These are phyloP conservation scores for Leistus spinibarbis DNA, from an alignment of 2,888 invertebrate genomes.

Conservation along the genomic window DNA sequence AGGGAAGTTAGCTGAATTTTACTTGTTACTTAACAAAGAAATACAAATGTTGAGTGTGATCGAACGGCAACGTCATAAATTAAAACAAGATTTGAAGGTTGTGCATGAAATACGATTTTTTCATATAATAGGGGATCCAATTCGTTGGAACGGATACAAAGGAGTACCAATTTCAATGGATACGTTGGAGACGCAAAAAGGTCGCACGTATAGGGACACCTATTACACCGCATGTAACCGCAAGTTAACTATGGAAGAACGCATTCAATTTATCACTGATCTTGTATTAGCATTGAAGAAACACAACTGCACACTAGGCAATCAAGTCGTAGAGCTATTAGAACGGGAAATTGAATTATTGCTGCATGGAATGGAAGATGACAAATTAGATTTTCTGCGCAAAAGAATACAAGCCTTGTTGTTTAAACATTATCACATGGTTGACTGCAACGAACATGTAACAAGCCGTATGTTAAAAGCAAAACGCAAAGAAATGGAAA, in stretches of 20 bases:
- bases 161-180: constrained; percentile 74
- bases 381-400: constrained; percentile 68
- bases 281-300: constrained; percentile 71
- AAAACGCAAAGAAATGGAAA: constrained; percentile 51
- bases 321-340: constrained; percentile 67
- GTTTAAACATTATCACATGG: constrained; percentile 63
- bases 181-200: constrained; percentile 79
- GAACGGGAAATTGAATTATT: constrained; percentile 75
- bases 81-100: constrained; percentile 65
- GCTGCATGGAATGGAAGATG: constrained; percentile 65
- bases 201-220: constrained; percentile 73
- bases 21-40: constrained; percentile 74
- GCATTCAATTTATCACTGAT: constrained; percentile 72
- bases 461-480: constrained; percentile 58
- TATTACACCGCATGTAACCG: constrained; percentile 70
- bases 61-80: constrained; percentile 68
- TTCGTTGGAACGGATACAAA: constrained; percentile 77
- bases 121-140: constrained; percentile 71
- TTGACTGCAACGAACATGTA: constrained; percentile 65
- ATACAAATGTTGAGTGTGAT: constrained; percentile 72
- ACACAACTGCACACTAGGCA: constrained; percentile 63
- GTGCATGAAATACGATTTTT: constrained; percentile 68
- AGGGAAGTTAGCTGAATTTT: constrained; percentile 72
- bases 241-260: constrained; percentile 66
- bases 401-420: constrained; percentile 67